phyloP scores from a whole-genome alignment of 1,140 invertebrate genomes.

The Ladona fulva region DNA sequence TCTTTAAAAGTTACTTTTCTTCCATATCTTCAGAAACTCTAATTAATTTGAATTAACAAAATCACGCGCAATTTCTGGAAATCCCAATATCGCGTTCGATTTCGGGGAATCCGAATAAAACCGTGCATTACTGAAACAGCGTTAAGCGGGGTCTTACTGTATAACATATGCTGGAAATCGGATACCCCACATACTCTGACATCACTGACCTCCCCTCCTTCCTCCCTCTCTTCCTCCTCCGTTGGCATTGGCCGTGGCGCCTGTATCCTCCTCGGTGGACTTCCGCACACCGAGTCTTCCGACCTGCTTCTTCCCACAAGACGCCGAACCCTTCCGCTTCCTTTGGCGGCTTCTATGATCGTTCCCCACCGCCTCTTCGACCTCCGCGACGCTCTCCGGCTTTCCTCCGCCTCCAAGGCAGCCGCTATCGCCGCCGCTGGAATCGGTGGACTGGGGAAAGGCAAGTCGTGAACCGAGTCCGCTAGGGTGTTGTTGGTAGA shows the following conservation, averaged over 20 bases:
- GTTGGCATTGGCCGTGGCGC: slow-evolving; percentile 31
- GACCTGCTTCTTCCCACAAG: slow-evolving; percentile 64
- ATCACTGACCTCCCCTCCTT: slow-evolving; percentile 7
- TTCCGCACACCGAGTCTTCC: slow-evolving; percentile 75
- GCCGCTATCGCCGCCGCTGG: neutral
- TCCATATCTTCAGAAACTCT: too few species aligned
- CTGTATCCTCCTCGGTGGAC: slow-evolving; percentile 36
- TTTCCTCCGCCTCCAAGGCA: neutral
- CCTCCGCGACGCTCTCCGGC: slow-evolving; percentile 16
- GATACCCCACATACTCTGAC: too few species aligned
- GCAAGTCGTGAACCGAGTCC: neutral
- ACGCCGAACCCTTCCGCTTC: slow-evolving; percentile 56
- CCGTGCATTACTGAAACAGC: too few species aligned
- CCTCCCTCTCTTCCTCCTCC: slow-evolving; percentile 24
- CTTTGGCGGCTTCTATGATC: slow-evolving; percentile 72
- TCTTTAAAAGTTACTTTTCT: too few species aligned
- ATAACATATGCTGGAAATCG: too few species aligned
- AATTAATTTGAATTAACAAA: too few species aligned
- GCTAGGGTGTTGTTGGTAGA: slow-evolving; percentile 1
- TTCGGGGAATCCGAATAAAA: too few species aligned
- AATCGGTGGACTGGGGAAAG: neutral
- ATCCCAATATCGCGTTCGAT: too few species aligned
- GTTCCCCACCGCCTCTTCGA: slow-evolving; percentile 64
- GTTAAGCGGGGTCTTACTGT: too few species aligned
- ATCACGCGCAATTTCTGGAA: too few species aligned